Percentiles rank a stretch among this genome's conserved stretches.
Evolutionary conservation across 1,140 invertebrate species (phyloP).

Genomic region (Meloidogyne exigua): DNA sequence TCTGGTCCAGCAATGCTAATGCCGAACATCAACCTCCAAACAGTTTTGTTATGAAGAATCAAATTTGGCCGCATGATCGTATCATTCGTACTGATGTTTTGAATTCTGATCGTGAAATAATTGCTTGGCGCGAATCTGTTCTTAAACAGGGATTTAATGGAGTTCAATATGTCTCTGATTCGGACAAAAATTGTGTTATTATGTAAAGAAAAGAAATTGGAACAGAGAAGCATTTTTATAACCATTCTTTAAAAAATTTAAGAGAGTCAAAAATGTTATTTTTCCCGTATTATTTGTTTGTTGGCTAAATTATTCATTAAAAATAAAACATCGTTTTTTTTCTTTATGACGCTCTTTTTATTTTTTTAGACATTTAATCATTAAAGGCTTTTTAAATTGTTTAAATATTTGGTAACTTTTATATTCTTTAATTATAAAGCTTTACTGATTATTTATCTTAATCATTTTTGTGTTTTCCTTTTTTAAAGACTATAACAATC

Average conservation of each 20-base stretch:
- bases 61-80: slow-evolving; percentile 48
- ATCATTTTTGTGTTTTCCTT: background rate
- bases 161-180: slow-evolving; percentile 24
- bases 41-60: slow-evolving; percentile 50
- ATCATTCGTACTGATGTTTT: slow-evolving; percentile 41
- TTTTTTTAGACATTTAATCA: slow-evolving; percentile 1
- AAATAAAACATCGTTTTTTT: background rate
- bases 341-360: background rate
- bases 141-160: slow-evolving; percentile 30
- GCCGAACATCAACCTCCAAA: slow-evolving; percentile 39
- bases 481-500: too few species aligned
- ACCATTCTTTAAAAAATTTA: background rate
- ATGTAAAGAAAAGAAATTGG: slow-evolving; percentile 36
- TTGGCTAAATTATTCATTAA: background rate
- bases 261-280: background rate
- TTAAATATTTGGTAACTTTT: background rate
- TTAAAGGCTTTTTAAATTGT: background rate
- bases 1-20: slow-evolving; percentile 45
- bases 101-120: slow-evolving; percentile 33
- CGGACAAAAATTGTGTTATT: slow-evolving; percentile 42
- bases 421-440: background rate
- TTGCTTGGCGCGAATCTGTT: slow-evolving; percentile 36
- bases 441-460: background rate
- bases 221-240: background rate
- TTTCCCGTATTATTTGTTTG: background rate